Conservation (phyloP, 2,888 invertebrate species). For the Eupithecia subfuscata region DNA sequence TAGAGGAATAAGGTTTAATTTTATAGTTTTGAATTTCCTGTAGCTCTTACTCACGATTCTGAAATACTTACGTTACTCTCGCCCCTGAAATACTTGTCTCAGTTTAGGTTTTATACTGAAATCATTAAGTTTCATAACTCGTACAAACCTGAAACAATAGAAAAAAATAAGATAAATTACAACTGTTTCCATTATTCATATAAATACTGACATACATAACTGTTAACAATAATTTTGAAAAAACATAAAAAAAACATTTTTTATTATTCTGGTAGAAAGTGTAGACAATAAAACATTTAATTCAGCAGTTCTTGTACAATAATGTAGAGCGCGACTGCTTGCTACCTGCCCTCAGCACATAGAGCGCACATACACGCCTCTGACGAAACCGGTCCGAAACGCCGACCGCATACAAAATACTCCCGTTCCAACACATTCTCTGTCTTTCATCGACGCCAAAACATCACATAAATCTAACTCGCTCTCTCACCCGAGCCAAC, state of each 20-base stretch:
- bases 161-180: slow-evolving; percentile 36
- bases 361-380: slow-evolving; percentile 79
- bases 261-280: background rate
- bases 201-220: too few relatives aligned
- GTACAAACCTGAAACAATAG: slow-evolving; percentile 73
- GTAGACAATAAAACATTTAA: background rate
- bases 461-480: slow-evolving; percentile 80
- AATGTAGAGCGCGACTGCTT: slow-evolving; percentile 28
- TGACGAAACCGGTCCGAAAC: slow-evolving; percentile 78
- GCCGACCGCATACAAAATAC: slow-evolving; percentile 78
- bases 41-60: slow-evolving; percentile 31
- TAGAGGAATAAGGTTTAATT: slow-evolving; percentile 10
- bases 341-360: slow-evolving; percentile 78
- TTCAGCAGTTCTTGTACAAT: background rate
- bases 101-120: slow-evolving; percentile 14
- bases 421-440: slow-evolving; percentile 76
- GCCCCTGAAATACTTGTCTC: too few relatives aligned
- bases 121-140: slow-evolving; percentile 24
- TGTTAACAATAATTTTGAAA: background rate
- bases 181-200: too few relatives aligned
- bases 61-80: slow-evolving; percentile 44
- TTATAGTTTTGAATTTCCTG: slow-evolving; percentile 4
- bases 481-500: slow-evolving; percentile 74
- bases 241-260: slow-evolving; percentile 37
- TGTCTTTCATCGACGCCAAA: slow-evolving; percentile 79